Evolutionary conservation across 2,888 invertebrate species (phyloP), one percentile per base, ranked within the genome.

Genomic region (Hylaea fasciaria): DNA sequence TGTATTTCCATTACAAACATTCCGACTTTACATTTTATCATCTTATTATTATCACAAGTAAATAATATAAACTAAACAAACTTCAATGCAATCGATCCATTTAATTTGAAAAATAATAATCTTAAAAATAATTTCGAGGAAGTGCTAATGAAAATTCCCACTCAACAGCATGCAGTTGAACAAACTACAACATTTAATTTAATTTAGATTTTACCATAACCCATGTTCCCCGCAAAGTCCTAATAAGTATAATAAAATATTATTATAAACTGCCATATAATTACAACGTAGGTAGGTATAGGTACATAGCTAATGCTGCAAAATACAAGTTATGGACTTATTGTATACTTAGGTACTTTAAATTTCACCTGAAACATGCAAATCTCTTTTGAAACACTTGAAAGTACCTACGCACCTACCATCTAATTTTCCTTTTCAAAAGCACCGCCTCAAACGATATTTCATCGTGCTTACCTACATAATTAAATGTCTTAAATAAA

Each of bases 371-470:
- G n/a, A n/a, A 44, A n/a, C n/a, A 37, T n/a, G n/a, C n/a, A n/a
- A n/a, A n/a, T n/a, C n/a, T n/a, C n/a, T n/a, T n/a, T n/a, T n/a
- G n/a, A n/a, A n/a, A n/a, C n/a, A n/a, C n/a, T n/a, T n/a, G n/a
- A n/a, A n/a, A n/a, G n/a, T n/a, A 37, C 35, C 22, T 22, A 22
- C 9, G n/a, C n/a, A 35, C 5, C 10, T 8, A 35, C 10, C 22
- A 46, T 47, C 13, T 40, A 0, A 16, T 48, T 29, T 7, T 28
- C n/a, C 39, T 43, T 41, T 22, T 74, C 86, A 90, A 77, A 79
- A 89, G 89, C 90, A 84, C 85, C 81, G 74, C 89, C 90, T 90
- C 90, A 90, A 89, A 77, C 58, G 74, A 76, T 74, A 39, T 17
- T 16, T 4, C n/a, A n/a, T 45, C 59, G 59, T 50, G 16, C 29